A percentile compares a stretch with the other conserved stretches of the same genome.
Conservation (phyloP, 2,113 vertebrate genomes). For the Himantopus leucocephalus region DNA sequence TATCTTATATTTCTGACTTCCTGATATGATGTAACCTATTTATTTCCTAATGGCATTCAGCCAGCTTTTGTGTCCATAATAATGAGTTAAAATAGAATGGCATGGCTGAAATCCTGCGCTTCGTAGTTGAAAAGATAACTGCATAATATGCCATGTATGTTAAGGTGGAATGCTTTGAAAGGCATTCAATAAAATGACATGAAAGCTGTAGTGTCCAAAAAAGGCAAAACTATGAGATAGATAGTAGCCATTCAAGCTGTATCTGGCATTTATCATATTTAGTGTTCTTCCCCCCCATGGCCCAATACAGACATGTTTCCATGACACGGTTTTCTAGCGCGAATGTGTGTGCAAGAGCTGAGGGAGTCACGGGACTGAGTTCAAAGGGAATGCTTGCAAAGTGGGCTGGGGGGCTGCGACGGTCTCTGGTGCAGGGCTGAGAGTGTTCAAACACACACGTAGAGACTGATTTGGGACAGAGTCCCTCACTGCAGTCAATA, state of each 20-base stretch:
- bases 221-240: background rate
- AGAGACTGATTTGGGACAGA: background rate
- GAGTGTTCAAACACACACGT: background rate
- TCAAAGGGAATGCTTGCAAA: background rate
- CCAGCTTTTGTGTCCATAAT: background rate
- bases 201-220: background rate
- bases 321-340: background rate
- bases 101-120: background rate
- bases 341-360: background rate
- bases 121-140: background rate
- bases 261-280: background rate
- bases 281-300: background rate
- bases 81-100: background rate
- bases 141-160: background rate
- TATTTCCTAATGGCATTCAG: background rate
- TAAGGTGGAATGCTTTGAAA: background rate
- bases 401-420: rapidly evolving
- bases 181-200: background rate
- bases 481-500: background rate
- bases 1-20: background rate
- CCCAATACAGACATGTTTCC: rapidly evolving
- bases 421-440: background rate
- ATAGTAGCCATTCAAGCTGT: background rate
- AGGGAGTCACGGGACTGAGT: background rate
- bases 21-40: background rate